phyloP scores from a whole-genome alignment of 2,797 vertebrate species.

The Coendou prehensilis region DNA sequence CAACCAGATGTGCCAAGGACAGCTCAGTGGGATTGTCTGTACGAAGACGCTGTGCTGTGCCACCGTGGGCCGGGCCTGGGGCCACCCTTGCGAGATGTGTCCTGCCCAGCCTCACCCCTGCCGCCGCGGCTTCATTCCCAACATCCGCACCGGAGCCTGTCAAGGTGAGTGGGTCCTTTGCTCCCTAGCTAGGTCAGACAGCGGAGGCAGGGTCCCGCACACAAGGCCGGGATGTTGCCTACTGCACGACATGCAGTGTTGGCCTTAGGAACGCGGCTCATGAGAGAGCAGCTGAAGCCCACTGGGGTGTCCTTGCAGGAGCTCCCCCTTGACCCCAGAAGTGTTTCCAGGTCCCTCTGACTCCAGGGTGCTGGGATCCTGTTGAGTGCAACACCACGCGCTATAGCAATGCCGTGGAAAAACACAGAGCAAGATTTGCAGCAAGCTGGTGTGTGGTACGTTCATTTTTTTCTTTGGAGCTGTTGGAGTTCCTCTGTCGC shows the following conservation, averaged over 20 bases:
- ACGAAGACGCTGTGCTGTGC: constrained; percentile 99
- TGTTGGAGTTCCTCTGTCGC: constrained; percentile 64
- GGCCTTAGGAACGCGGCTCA: constrained; percentile 83
- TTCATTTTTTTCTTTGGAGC: constrained; percentile 63
- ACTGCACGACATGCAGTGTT: constrained; percentile 88
- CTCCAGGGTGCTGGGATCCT: constrained; percentile 43
- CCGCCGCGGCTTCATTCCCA: constrained; percentile 98
- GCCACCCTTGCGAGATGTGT: constrained; percentile 99
- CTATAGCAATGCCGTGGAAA: constrained; percentile 62
- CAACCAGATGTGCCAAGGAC: constrained; percentile 99
- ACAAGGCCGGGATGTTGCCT: constrained; percentile 90
- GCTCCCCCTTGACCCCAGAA: constrained; percentile 66
- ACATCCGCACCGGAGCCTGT: constrained; percentile 98
- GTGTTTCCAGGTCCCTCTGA: constrained; percentile 70
- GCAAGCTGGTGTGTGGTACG: constrained; percentile 3
- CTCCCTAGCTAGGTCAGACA: constrained; percentile 88
- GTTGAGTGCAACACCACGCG: constrained; percentile 63
- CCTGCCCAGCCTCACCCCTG: constrained; percentile 98
- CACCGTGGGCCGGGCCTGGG: constrained; percentile 98
- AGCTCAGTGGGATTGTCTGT: constrained; percentile 98
- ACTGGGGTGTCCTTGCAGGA: constrained; percentile 84
- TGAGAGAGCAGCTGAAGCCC: constrained; percentile 83
- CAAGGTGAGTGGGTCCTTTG: constrained; percentile 94
- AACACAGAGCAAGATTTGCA: constrained; percentile 63
- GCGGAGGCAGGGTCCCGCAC: constrained; percentile 90